Percentiles rank a stretch among this genome's conserved stretches.
Conservation (phyloP, 2,113 vertebrate species). For the Dermatemys mawii region DNA sequence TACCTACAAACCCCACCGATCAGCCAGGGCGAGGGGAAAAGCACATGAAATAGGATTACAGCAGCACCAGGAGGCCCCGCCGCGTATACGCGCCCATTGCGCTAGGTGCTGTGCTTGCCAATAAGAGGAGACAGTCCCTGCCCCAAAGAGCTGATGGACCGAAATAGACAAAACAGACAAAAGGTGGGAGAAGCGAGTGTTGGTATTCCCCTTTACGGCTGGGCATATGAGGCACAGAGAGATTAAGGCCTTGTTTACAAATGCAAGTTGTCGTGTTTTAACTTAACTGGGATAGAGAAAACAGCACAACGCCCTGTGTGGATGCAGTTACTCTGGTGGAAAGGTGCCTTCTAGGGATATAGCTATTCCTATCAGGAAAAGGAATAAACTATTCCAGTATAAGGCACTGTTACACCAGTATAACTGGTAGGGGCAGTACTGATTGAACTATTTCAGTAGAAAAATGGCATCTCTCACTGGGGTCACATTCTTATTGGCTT, state of each 20-base stretch:
- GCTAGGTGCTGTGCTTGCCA: background rate
- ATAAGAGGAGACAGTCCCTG: background rate
- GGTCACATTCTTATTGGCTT: background rate
- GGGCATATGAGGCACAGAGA: background rate
- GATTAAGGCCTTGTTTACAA: background rate
- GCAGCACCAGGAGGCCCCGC: fast-evolving
- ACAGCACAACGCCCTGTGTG: background rate
- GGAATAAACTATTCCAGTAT: background rate
- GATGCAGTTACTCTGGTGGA: background rate
- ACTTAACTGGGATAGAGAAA: background rate
- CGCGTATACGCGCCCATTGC: background rate
- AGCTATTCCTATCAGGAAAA: background rate
- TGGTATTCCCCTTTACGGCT: background rate
- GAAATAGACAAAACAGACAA: background rate
- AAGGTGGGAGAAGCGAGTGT: background rate
- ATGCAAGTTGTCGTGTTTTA: background rate
- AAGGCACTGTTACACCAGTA: background rate
- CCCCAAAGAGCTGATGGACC: background rate
- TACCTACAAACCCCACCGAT: background rate
- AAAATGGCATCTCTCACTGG: background rate
- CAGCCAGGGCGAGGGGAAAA: background rate
- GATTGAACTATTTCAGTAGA: background rate
- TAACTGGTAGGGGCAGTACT: background rate
- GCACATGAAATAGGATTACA: background rate
- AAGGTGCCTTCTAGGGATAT: background rate